Evolutionary conservation across 1,140 invertebrate genomes (phyloP).

Genomic region (Dinothrombium tinctorium): DNA sequence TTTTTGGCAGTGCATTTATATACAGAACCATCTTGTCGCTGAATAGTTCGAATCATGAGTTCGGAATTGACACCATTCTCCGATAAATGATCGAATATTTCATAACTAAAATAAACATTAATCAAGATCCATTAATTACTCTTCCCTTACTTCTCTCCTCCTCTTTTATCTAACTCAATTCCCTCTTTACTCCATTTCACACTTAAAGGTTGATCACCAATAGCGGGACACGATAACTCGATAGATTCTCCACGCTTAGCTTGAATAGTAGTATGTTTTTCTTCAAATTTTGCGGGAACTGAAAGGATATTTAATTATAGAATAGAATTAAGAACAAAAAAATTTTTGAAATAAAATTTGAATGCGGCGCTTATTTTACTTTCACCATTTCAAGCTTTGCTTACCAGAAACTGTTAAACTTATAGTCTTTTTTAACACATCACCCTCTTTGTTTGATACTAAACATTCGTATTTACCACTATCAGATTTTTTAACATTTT

Average conservation of each 20-base stretch:
- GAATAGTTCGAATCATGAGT: slow-evolving; percentile 59
- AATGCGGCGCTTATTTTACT: no score
- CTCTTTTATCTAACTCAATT: slow-evolving; percentile 9
- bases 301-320: slow-evolving; percentile 17
- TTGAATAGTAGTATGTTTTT: slow-evolving; percentile 69
- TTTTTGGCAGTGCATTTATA: slow-evolving; percentile 69
- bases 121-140: not conserved
- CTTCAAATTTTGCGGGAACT: slow-evolving; percentile 80
- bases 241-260: slow-evolving; percentile 67
- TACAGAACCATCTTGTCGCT: slow-evolving; percentile 58
- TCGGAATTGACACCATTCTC: slow-evolving; percentile 17
- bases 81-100: slow-evolving; percentile 15
- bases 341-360: no score
- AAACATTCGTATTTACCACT: no score
- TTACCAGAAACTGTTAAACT: no score
- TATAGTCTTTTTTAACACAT: no score
- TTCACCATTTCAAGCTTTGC: no score
- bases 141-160: slow-evolving; percentile 6
- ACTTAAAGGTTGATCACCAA: slow-evolving; percentile 83
- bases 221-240: slow-evolving; percentile 74
- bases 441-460: no score
- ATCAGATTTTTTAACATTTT: no score
- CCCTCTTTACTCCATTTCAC: slow-evolving; percentile 44
- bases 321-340: not conserved
- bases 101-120: slow-evolving; percentile 11